A percentile compares a stretch with the other conserved stretches of the same genome.
Conservation (phyloP, 2,797 vertebrate genomes). For the Neosilurus mollespiculum region DNA sequence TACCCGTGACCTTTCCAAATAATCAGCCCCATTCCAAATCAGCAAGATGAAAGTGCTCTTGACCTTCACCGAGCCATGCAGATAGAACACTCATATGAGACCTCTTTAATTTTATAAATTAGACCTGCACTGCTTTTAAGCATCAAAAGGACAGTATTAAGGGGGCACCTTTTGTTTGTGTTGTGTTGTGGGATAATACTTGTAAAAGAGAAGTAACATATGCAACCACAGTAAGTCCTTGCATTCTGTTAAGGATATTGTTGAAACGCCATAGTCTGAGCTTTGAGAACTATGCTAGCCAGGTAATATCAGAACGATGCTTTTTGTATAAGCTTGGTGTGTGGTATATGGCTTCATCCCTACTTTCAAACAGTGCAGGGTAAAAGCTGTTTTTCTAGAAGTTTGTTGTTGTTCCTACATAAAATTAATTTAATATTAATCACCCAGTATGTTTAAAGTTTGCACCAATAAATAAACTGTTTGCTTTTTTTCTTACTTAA, state of each 20-base stretch:
- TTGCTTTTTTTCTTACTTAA: neutral
- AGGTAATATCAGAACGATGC: neutral
- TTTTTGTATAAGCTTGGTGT: neutral
- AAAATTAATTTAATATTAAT: neutral
- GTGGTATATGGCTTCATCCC: no score
- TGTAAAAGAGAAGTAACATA: neutral
- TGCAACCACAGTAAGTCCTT: neutral
- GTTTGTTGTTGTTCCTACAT: neutral
- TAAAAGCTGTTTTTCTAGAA: neutral
- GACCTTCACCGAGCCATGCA: conserved; percentile 48
- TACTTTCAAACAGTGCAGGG: neutral
- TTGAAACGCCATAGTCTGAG: neutral
- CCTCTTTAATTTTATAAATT: conserved; percentile 46
- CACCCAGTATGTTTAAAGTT: neutral
- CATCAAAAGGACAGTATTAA: conserved; percentile 36
- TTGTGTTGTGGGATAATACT: conserved; percentile 10
- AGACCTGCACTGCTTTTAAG: conserved; percentile 19
- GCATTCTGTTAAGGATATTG: neutral
- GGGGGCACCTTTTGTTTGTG: neutral
- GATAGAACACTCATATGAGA: conserved; percentile 34
- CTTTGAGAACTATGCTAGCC: neutral
- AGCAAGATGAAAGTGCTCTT: conserved; percentile 49
- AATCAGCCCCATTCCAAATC: conserved; percentile 37
- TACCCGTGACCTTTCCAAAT: conserved; percentile 46
- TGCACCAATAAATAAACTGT: neutral